Base-by-base conservation (phyloP, 2,113 vertebrate genomes). In the Notothenia rossii region DNA sequence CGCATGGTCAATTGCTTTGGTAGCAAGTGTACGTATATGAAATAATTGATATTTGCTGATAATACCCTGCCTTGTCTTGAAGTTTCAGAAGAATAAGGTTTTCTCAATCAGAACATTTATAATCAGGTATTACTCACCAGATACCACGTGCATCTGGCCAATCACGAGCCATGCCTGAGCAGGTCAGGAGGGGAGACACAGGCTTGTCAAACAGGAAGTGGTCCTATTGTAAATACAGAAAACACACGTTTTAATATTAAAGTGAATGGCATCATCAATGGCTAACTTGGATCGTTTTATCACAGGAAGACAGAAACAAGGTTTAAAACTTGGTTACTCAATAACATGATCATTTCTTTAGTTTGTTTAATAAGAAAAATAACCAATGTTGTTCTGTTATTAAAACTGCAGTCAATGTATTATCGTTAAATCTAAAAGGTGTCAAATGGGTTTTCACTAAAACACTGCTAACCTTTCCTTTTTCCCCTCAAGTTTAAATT, bases 181-280 rank as follows among this genome's bases (percentile, higher is more conserved):
- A 95, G 0, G 95, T 95, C 85, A 95, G 91, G 75, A 95, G 92
- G 5, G 95, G 95, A 0, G 95, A 95, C 70, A 95, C 95, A 0
- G 95, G 95, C 78, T 95, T 95, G 85, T 95, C 95, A 43, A 95
- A 95, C 78, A 95, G 90, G 90, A 95, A 95, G 89, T 95, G 95
- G 82, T 95, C 95, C 95, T 95, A 20, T 25, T 17, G 51, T 5
- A 50, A 40, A 85, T 6, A 88, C 45, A 87, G 22, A 71, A 3
- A 72, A 68, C 3, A 20, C 7, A 15, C 3, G 5, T 55, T 60
- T 68, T 60, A 46, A 15, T 54, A 25, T 68, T 9, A 72, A 8
- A 79, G 54, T 25, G 22, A 79, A 49, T 25, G 22, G 8, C 48
- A 72, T 59, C 67, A 29, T 29, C 29, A 29, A 29, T 29, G 29